A percentile compares a stretch with the other conserved stretches of the same genome.
Evolutionary conservation across 1,140 invertebrate species (phyloP).

Genomic region (Orius insidiosus): DNA sequence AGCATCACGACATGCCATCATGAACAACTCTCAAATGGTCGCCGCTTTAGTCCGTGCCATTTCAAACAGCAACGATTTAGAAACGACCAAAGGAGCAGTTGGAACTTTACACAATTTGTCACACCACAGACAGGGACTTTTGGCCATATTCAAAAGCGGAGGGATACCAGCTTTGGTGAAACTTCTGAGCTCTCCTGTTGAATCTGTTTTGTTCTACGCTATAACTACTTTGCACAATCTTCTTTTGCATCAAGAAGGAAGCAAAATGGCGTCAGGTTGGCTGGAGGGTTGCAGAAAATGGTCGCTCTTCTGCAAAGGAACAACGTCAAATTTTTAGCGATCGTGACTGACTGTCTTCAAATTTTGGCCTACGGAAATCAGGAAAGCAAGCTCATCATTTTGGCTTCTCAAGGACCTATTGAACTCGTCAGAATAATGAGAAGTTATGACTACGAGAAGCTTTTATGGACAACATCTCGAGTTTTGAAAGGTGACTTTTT

Average conservation of each 20-base stretch:
- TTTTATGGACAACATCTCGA: slow-evolving; percentile 93
- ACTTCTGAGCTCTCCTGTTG: slow-evolving; percentile 78
- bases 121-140: slow-evolving; percentile 86
- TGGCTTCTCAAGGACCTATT: slow-evolving; percentile 90
- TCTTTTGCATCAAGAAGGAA: slow-evolving; percentile 93
- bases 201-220: slow-evolving; percentile 92
- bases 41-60: slow-evolving; percentile 86
- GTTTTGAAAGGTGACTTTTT: slow-evolving; percentile 68
- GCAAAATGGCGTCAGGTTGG: slow-evolving; percentile 91
- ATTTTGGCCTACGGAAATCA: slow-evolving; percentile 98
- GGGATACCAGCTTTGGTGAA: slow-evolving; percentile 95
- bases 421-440: slow-evolving; percentile 95
- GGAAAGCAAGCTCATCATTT: slow-evolving; percentile 93
- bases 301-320: slow-evolving; percentile 86
- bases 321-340: slow-evolving; percentile 93
- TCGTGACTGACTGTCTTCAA: slow-evolving; percentile 97
- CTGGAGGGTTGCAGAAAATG: slow-evolving; percentile 96
- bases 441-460: slow-evolving; percentile 93
- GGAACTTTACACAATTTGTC: slow-evolving; percentile 95
- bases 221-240: slow-evolving; percentile 97
- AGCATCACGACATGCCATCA: slow-evolving; percentile 92
- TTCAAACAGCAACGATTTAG: slow-evolving; percentile 86
- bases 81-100: slow-evolving; percentile 91
- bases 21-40: slow-evolving; percentile 96
- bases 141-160: slow-evolving; percentile 96